phyloP scores from a whole-genome alignment of 2,888 invertebrate species.

The Patella caerulea region DNA sequence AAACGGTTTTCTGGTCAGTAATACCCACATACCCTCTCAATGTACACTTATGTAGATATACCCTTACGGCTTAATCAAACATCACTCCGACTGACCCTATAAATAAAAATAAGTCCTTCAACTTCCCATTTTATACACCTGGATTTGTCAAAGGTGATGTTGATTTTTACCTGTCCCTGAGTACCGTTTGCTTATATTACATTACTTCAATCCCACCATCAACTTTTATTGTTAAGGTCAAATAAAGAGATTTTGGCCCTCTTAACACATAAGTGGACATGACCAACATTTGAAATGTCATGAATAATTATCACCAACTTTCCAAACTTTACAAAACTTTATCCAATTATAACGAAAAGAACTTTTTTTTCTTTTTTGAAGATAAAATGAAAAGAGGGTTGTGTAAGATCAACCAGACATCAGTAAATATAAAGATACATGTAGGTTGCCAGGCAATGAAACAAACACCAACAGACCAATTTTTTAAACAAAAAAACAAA shows the following conservation, averaged over 20 bases:
- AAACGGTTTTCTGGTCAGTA: background rate
- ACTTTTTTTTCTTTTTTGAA: too few species aligned
- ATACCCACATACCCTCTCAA: background rate
- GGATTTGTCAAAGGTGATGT: conserved; percentile 2
- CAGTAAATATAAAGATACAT: too few species aligned
- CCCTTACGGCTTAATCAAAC: background rate
- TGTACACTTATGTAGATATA: background rate
- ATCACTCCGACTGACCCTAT: background rate
- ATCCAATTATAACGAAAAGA: too few species aligned
- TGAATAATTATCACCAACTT: background rate
- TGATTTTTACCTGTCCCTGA: background rate
- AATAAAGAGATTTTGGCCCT: background rate
- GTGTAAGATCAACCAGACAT: too few species aligned
- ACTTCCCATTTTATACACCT: background rate
- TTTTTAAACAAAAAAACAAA: too few species aligned
- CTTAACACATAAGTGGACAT: background rate
- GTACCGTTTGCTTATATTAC: background rate
- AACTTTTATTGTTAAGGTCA: conserved; percentile 9
- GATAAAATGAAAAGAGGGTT: too few species aligned
- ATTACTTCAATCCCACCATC: background rate
- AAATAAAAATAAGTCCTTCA: conserved; percentile 3
- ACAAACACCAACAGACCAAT: too few species aligned
- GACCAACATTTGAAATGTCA: conserved; percentile 7
- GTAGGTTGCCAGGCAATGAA: too few species aligned
- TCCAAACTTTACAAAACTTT: too few species aligned